Conservation (phyloP, 2,797 vertebrate genomes). For the Etheostoma nigrum region DNA sequence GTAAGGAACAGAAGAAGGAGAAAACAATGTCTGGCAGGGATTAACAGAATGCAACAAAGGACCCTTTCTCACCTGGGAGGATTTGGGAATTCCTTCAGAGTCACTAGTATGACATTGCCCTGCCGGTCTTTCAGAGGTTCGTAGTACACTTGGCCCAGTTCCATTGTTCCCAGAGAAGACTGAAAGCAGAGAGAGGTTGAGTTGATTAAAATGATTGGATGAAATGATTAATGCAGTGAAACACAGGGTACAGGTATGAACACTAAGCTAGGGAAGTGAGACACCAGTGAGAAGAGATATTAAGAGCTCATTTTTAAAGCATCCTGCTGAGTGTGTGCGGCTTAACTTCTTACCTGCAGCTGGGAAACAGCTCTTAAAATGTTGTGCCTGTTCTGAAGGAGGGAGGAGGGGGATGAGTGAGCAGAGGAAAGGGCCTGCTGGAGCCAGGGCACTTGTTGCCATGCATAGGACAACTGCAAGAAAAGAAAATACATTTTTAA, state of each 20-base stretch:
- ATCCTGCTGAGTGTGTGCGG: conserved; percentile 53
- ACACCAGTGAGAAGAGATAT: conserved; percentile 22
- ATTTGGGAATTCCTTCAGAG: conserved; percentile 78
- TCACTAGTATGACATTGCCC: conserved; percentile 85
- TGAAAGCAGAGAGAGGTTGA: conserved; percentile 44
- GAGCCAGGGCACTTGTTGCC: conserved; percentile 85
- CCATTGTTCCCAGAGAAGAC: conserved; percentile 81
- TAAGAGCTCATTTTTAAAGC: conserved; percentile 67
- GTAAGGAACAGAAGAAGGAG: not conserved
- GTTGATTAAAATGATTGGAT: conserved; percentile 20
- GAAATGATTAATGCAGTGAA: conserved; percentile 33
- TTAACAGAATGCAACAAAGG: conserved; percentile 6
- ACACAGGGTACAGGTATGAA: conserved; percentile 8
- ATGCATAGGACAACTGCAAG: conserved; percentile 84
- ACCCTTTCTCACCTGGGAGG: conserved; percentile 60
- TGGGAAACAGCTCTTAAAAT: conserved; percentile 85
- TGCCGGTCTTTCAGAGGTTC: conserved; percentile 87
- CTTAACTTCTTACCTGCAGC: conserved; percentile 83
- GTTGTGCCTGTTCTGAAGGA: conserved; percentile 86
- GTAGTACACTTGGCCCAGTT: conserved; percentile 86
- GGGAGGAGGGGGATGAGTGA: conserved; percentile 85
- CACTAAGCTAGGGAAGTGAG: conserved; percentile 19
- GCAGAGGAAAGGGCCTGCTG: conserved; percentile 82
- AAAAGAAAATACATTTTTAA: not conserved
- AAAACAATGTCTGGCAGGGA: not conserved